phyloP scores from a whole-genome alignment of 2,888 invertebrate species.

The Dryocosmus kuriphilus region DNA sequence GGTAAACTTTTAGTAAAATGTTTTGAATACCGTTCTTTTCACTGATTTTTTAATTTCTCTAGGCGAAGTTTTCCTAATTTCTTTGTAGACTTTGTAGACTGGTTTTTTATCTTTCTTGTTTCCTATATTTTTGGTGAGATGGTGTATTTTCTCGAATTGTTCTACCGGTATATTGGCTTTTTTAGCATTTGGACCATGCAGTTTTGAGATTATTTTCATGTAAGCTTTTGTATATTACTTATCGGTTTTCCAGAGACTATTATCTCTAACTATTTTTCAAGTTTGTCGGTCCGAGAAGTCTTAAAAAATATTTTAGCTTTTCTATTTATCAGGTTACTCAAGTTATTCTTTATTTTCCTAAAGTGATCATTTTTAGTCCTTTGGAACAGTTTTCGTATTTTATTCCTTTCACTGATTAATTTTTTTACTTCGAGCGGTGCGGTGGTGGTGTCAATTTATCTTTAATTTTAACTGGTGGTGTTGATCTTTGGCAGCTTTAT shows the following conservation, averaged over 20 bases:
- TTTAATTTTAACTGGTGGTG: constrained; percentile 40
- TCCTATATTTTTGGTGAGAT: constrained; percentile 47
- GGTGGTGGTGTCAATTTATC: constrained; percentile 43
- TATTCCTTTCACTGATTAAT: constrained; percentile 49
- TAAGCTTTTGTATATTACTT: constrained; percentile 41
- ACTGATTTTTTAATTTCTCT: constrained; percentile 31
- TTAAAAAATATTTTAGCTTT: too few species aligned
- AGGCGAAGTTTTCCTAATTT: constrained; percentile 29
- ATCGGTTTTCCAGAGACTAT: constrained; percentile 46
- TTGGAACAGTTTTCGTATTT: constrained; percentile 43
- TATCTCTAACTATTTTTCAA: constrained; percentile 44
- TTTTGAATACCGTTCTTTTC: constrained; percentile 46
- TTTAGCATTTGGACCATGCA: constrained; percentile 1
- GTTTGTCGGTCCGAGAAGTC: too few species aligned
- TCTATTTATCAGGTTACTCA: too few species aligned
- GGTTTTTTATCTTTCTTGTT: background rate
- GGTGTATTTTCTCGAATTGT: constrained; percentile 50
- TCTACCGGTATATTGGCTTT: constrained; percentile 48
- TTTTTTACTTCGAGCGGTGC: constrained; percentile 17
- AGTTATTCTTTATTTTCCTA: too few species aligned
- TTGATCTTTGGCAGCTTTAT: constrained; percentile 30
- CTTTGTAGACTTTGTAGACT: background rate
- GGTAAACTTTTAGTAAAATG: constrained; percentile 50
- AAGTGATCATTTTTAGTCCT: too few species aligned
- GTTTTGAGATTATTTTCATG: background rate